Evolutionary conservation across 2,888 invertebrate genomes (phyloP).

Genomic region (Geotrupes spiniger): DNA sequence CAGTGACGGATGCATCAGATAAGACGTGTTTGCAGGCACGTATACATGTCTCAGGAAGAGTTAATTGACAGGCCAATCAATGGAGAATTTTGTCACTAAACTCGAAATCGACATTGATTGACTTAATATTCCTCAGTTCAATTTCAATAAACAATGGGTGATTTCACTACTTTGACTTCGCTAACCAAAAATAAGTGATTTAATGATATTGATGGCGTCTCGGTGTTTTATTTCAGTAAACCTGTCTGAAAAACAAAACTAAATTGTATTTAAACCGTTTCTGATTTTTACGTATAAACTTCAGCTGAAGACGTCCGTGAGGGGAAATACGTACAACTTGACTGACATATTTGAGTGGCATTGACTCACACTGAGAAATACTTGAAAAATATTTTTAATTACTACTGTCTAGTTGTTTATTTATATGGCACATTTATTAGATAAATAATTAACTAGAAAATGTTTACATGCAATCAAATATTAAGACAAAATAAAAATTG

Average conservation of each 20-base stretch:
- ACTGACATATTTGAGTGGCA: no score
- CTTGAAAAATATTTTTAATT: no score
- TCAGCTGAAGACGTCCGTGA: no score
- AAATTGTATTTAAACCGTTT: constrained; percentile 1
- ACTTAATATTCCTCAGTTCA: constrained; percentile 49
- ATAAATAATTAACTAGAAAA: no score
- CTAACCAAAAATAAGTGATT: constrained; percentile 43
- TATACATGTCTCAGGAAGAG: constrained; percentile 50
- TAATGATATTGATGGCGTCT: constrained; percentile 27
- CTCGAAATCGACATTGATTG: constrained; percentile 49
- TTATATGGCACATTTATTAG: no score
- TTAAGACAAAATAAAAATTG: no score
- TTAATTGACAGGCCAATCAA: constrained; percentile 53
- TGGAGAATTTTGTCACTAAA: constrained; percentile 51
- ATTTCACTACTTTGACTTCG: constrained; percentile 34
- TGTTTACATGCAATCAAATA: no score
- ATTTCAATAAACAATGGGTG: constrained; percentile 51
- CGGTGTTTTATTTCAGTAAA: background rate
- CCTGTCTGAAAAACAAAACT: background rate
- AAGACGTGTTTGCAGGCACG: constrained; percentile 51
- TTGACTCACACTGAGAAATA: no score
- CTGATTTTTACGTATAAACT: background rate
- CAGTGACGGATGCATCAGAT: constrained; percentile 50
- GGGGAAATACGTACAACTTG: no score
- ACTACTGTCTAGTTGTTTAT: no score